Evolutionary conservation across 2,113 vertebrate species (phyloP), one percentile per base, ranked within the genome.

Genomic region (Charadrius vociferus): DNA sequence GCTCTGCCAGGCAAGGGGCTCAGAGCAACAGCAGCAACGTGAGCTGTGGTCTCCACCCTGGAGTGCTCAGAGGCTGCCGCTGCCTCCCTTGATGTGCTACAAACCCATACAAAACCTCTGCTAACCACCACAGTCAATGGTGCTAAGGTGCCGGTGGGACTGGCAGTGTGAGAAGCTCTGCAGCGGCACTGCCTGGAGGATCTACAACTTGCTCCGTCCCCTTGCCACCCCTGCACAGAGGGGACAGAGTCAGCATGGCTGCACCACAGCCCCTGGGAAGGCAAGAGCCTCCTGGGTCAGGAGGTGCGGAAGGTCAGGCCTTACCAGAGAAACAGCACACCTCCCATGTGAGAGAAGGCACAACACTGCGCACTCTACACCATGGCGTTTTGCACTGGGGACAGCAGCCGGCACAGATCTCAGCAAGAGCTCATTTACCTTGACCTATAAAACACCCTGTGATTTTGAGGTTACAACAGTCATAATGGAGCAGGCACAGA

Each of bases 301-400:
- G 43, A 26, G 22, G 23, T 5, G 18, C 1, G 1, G 63, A 41
- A 26, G 32, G 49, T 17, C 41, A 77, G 56, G 39, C n/a, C 49
- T 70, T 50, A 36, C 19, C 10, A 72, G 50, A 86, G 43, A 20
- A 2, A 55, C 20, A 29, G 20, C 27, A 41, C 56, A 55, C 3
- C 47, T 62, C 32, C 32, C 37, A 39, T 0, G 0, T 0, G 0
- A 58, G 50, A 70, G 27, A 70, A 62, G 50, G 30, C 1, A 3
- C 71, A 37, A 32, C 0, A 0, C 41, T 58, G 56, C 2, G 0
- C 59, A 12, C 59, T 50, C 47, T 27, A 71, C 36, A 50, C 74
- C 6, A 0, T 27, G 58, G 58, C 41, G 61, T 34, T 86, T 66
- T 0, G 0, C 41, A 22, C 1, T 0, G 0, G 41, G 26, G 30